Base-by-base conservation (phyloP, 2,888 invertebrate genomes). In the Epinotia ramella region DNA sequence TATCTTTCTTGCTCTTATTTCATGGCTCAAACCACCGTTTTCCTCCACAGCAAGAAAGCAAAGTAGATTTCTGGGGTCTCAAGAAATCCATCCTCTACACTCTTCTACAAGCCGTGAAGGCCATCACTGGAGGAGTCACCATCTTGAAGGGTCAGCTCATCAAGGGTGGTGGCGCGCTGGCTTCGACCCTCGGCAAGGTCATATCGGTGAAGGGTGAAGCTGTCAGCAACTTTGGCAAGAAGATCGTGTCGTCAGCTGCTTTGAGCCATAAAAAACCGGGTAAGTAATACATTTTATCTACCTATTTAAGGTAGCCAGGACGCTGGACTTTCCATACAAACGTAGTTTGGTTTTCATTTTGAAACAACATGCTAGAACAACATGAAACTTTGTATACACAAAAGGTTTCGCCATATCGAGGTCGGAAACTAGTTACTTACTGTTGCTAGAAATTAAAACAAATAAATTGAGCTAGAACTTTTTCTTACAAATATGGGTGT, bases 91-190 rank as follows among this genome's bases (percentile, higher is more conserved):
- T 98, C 77, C 91, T 98, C 18, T 96, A 96, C 88, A 97, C 98
- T 4, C 94, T 98, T 12, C 96, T 98, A 85, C 97, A 98, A 95
- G 98, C 98, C 0, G 96, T 97, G 0, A 98, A 98, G 86, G 98
- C 98, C 16, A 97, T 98, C 78, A 97, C 97, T 11, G 98, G 98
- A 12, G 97, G 98, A 66, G 97, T 97, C 12, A 96, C 98, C 3
- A 98, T 98, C 40, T 95, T 98, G n/a, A 98, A 97, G 84, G 98
- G 98, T 0, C 97, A 98, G 88, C 93, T 98, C 44, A 96, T 98
- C 81, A 98, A 98, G 91, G 98, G 97, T 60, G 96, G 97, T 72
- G 98, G 98, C 13, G 89, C 94, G 0, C 82, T 95, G 40, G 94
- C 95, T 0, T 84, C 92, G 0, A 93, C 91, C 5, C 80, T 94